Evolutionary conservation across 1,140 invertebrate genomes (phyloP).

Genomic region (Lepidurus couesii): DNA sequence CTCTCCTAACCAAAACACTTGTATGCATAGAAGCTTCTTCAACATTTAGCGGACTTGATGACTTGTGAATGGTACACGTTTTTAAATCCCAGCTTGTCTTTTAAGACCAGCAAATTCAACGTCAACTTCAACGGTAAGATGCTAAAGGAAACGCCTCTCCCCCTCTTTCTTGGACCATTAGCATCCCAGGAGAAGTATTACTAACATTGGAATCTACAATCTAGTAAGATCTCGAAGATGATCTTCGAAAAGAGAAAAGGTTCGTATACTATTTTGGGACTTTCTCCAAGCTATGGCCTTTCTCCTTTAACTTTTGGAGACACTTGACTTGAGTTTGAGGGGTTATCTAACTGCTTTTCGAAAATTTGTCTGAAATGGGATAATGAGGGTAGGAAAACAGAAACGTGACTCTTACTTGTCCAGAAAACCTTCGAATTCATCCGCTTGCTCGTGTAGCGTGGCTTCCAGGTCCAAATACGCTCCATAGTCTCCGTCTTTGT

Average conservation of each 20-base stretch:
- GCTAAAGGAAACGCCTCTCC: too few relatives aligned
- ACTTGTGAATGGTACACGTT: neutral
- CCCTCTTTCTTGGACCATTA: too few relatives aligned
- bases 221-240: neutral
- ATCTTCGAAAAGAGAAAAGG: neutral
- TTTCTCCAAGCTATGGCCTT: too few relatives aligned
- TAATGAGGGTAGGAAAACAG: constrained; percentile 20
- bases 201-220: neutral
- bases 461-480: constrained; percentile 92
- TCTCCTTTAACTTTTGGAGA: too few relatives aligned
- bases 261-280: neutral
- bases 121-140: neutral
- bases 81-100: neutral
- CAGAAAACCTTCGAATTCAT: constrained; percentile 90
- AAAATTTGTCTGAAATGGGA: too few relatives aligned
- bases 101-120: neutral
- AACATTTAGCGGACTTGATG: neutral
- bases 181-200: neutral
- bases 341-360: too few relatives aligned
- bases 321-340: too few relatives aligned
- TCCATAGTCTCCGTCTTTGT: constrained; percentile 94
- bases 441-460: constrained; percentile 87
- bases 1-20: neutral
- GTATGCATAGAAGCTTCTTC: neutral
- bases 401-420: constrained; percentile 73